These are phyloP conservation scores for Cyclophora punctaria DNA, from an alignment of 2,888 invertebrate genomes.

Conservation along the genomic window DNA sequence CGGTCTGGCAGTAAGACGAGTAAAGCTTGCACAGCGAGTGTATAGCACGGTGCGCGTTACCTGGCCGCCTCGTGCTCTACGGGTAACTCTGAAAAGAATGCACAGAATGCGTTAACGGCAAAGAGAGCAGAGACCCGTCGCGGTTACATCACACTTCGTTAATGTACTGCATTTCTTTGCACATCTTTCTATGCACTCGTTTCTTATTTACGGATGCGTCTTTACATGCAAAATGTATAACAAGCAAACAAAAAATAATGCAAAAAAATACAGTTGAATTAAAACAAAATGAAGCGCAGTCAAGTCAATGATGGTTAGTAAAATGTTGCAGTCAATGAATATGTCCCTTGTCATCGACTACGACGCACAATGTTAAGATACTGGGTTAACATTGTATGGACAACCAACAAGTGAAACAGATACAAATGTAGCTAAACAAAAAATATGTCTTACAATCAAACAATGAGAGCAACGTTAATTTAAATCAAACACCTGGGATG, in stretches of 20 bases:
- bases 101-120: slow-evolving; percentile 62
- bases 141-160: neutral
- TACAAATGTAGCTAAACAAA: too few relatives aligned
- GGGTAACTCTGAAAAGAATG: slow-evolving; percentile 72
- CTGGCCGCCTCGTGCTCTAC: slow-evolving; percentile 41
- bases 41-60: slow-evolving; percentile 21
- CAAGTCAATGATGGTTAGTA: too few relatives aligned
- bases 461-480: too few relatives aligned
- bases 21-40: slow-evolving; percentile 10
- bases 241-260: slow-evolving; percentile 36
- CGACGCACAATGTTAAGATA: too few relatives aligned
- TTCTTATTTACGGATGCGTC: slow-evolving; percentile 30
- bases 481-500: too few relatives aligned
- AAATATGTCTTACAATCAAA: too few relatives aligned
- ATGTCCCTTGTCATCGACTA: too few relatives aligned
- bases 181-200: slow-evolving; percentile 70
- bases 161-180: slow-evolving; percentile 67
- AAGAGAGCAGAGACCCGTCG: slow-evolving; percentile 30
- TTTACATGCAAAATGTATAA: slow-evolving; percentile 29
- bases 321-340: too few relatives aligned
- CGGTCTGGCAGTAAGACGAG: neutral
- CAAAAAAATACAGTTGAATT: slow-evolving; percentile 63
- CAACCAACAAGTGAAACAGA: too few relatives aligned
- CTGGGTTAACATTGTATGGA: too few relatives aligned
- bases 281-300: slow-evolving; percentile 16